Conservation (phyloP, 1,140 invertebrate genomes). For the Andrena cerasifolii region DNA sequence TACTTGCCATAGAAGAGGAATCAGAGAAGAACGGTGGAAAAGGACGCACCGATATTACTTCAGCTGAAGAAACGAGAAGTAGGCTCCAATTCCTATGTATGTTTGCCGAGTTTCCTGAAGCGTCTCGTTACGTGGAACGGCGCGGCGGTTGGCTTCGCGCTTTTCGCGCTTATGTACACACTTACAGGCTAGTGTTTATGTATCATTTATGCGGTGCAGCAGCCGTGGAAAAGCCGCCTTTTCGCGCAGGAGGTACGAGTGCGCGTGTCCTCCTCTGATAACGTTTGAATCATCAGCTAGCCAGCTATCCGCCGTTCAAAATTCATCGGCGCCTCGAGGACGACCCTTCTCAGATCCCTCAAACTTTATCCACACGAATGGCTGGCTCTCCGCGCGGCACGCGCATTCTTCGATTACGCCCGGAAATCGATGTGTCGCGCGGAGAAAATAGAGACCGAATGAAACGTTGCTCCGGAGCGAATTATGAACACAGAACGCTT, state of each 20-base stretch:
- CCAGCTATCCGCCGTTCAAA: neutral
- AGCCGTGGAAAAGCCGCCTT: constrained; percentile 56
- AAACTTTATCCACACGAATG: neutral
- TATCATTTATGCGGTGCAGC: constrained; percentile 63
- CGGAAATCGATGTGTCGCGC: constrained; percentile 15
- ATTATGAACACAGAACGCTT: constrained; percentile 5
- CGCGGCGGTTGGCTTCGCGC: constrained; percentile 27
- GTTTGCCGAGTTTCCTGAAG: constrained; percentile 55
- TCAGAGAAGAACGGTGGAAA: neutral
- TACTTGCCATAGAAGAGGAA: constrained; percentile 22
- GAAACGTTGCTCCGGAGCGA: neutral
- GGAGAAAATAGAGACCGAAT: constrained; percentile 5
- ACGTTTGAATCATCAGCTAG: constrained; percentile 34
- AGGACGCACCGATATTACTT: constrained; percentile 38
- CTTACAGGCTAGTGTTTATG: constrained; percentile 59
- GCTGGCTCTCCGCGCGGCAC: neutral
- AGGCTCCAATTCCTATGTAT: constrained; percentile 62
- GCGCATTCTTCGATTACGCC: neutral
- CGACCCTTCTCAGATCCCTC: neutral
- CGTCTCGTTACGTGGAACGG: constrained; percentile 49
- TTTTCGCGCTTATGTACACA: constrained; percentile 58
- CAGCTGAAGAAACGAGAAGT: neutral
- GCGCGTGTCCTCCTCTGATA: constrained; percentile 29
- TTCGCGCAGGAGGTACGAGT: constrained; percentile 10
- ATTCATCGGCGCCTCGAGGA: neutral